Evolutionary conservation across 2,888 invertebrate species (phyloP), one percentile per base, ranked within the genome.

Genomic region (Melinaea marsaeus): DNA sequence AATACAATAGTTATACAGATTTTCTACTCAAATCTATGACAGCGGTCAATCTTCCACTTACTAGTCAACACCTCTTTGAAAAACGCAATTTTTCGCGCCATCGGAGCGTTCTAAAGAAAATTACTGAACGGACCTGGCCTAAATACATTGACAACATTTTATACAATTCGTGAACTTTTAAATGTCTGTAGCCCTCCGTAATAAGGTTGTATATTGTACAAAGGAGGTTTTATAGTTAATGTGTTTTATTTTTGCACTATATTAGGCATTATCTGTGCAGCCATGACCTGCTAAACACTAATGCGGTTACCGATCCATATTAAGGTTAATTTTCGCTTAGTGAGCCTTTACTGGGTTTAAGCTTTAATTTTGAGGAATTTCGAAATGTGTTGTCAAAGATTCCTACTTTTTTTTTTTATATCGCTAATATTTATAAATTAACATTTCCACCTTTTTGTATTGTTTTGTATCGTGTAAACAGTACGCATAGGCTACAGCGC

Each of bases 51-150:
- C 75, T 79, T 78, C 75, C 74, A 76, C 74, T 76, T 73, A 67
- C 72, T 74, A 73, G 74, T 74, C 71, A 77, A 75, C 76, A 63
- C 66, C 69, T 79, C 82, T 84, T 86, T 86, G 83, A 86, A 88
- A 87, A 84, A 85, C 80, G 79, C 84, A 86, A 85, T 87, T 88
- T 84, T 83, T 85, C 87, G 84, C 83, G 74, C 79, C 87, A 89
- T 75, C 80, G 83, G 81, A 88, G 84, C 88, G 85, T 79, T 83
- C 77, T 79, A 83, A 88, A 86, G 86, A 89, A 87, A 86, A 86
- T 87, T 85, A 84, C 80, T 83, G 79, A 77, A 75, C 77, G 77
- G 71, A 70, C 72, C 73, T 77, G 78, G 77, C 78, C 77, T 78
- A 83, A 85, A 83, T 83, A 84, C 79, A 72, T 64, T 64, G 58